Evolutionary conservation across 2,888 invertebrate species (phyloP).

Genomic region (Cataglyphis rosenhaueri): DNA sequence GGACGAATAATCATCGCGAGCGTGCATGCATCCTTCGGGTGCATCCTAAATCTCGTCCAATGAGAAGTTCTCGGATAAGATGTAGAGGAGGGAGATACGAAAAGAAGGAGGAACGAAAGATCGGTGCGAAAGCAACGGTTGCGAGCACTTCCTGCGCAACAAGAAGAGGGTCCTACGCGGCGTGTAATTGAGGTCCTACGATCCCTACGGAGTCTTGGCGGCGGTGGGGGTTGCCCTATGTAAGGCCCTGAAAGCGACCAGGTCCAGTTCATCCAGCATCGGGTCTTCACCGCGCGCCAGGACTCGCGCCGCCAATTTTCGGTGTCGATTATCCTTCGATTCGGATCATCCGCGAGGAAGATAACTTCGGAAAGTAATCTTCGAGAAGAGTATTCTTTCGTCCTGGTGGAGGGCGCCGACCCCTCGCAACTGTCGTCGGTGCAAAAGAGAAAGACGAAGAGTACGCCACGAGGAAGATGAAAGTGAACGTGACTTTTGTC

Average conservation of each 20-base stretch:
- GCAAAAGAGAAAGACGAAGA: neutral
- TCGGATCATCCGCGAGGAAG: conserved; percentile 3
- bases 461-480: conserved; percentile 46
- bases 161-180: conserved; percentile 77
- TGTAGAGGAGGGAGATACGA: conserved; percentile 25
- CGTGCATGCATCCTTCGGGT: conserved; percentile 56
- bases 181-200: conserved; percentile 84
- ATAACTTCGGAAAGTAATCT: neutral
- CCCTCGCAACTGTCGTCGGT: conserved; percentile 12
- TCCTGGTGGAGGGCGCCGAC: conserved; percentile 11
- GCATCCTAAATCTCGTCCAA: conserved; percentile 73
- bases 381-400: neutral
- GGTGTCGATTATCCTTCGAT: conserved; percentile 36
- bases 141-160: conserved; percentile 81
- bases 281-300: conserved; percentile 80
- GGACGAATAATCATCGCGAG: conserved; percentile 38
- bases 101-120: conserved; percentile 35
- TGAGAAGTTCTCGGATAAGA: conserved; percentile 50
- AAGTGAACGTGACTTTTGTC: conserved; percentile 39
- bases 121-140: conserved; percentile 55
- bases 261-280: conserved; percentile 85
- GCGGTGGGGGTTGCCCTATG: conserved; percentile 85
- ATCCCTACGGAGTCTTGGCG: conserved; percentile 73
- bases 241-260: conserved; percentile 83
- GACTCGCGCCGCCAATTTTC: conserved; percentile 65